phyloP scores from a whole-genome alignment of 2,797 vertebrate genomes.

The Phrynocephalus vlangalii region DNA sequence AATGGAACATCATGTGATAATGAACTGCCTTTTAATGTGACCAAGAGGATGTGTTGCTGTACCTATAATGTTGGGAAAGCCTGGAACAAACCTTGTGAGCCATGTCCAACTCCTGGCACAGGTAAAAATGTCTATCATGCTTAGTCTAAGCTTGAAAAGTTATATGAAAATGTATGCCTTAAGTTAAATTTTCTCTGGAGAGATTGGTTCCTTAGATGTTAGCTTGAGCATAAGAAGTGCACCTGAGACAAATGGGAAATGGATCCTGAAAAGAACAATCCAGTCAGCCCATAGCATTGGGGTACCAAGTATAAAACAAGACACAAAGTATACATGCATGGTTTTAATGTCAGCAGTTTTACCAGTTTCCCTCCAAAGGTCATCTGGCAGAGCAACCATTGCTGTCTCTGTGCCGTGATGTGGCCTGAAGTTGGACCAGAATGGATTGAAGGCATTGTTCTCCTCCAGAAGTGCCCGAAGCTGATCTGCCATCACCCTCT shows the following conservation, averaged over 20 bases:
- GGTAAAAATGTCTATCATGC: slow-evolving; percentile 65
- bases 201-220: neutral
- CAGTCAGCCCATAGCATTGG: no score
- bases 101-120: slow-evolving; percentile 81
- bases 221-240: neutral
- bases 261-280: no score
- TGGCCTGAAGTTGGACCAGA: no score
- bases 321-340: no score
- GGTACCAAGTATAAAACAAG: no score
- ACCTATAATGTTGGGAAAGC: slow-evolving; percentile 87
- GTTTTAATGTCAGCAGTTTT: no score
- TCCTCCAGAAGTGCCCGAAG: no score
- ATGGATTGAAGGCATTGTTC: no score
- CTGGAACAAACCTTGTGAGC: slow-evolving; percentile 87
- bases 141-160: neutral
- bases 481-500: no score
- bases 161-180: neutral
- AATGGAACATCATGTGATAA: slow-evolving; percentile 85
- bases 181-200: neutral
- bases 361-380: no score
- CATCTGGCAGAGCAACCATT: no score
- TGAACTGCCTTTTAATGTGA: slow-evolving; percentile 85
- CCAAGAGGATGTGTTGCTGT: slow-evolving; percentile 87
- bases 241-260: neutral
- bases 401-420: no score